A percentile compares a stretch with the other conserved stretches of the same genome.
Conservation (phyloP, 2,797 vertebrate species). For the Eremophila alpestris region DNA sequence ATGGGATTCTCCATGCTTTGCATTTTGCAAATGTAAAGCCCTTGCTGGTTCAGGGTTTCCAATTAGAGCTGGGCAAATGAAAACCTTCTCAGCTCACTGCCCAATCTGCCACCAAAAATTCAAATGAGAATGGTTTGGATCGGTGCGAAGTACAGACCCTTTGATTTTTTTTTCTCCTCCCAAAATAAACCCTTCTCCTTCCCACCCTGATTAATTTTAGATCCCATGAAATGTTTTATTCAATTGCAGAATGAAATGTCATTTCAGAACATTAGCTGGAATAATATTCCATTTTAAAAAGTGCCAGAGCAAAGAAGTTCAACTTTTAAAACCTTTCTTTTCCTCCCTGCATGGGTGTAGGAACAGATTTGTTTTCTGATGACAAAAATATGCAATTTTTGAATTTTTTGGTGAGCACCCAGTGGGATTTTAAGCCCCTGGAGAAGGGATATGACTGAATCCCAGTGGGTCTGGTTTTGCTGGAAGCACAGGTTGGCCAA, state of each 20-base stretch:
- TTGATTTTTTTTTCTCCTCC: background rate
- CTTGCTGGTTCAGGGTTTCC: background rate
- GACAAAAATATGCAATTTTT: background rate
- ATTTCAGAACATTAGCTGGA: constrained; percentile 8
- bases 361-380: background rate
- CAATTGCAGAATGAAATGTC: constrained; percentile 18
- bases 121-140: background rate
- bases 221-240: constrained; percentile 53
- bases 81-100: background rate
- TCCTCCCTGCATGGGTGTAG: background rate
- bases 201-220: constrained; percentile 40
- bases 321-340: background rate
- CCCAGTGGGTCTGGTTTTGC: fast-evolving
- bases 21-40: background rate
- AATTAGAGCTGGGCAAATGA: constrained; percentile 13
- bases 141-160: background rate
- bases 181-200: constrained; percentile 34
- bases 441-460: fast-evolving
- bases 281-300: constrained; percentile 17
- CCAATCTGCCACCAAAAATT: background rate
- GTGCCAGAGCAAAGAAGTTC: background rate
- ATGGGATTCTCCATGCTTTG: background rate
- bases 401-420: background rate
- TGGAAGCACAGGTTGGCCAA: background rate
- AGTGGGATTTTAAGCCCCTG: fast-evolving